Conservation (phyloP, 2,113 vertebrate species). For the Malurus melanocephalus region DNA sequence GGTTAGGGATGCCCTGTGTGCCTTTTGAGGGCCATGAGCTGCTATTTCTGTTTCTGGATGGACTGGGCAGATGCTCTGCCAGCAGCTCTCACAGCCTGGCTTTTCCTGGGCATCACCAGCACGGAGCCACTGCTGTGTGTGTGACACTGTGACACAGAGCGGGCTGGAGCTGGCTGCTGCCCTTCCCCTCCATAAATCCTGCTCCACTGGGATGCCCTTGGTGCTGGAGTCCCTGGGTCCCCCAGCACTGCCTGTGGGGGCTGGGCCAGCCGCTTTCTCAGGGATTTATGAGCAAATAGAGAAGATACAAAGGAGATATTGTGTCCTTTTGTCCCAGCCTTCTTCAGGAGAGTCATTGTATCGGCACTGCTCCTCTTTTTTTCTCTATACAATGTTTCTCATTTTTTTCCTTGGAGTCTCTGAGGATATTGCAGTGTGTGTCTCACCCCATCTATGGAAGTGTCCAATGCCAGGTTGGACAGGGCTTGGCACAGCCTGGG, state of each 20-base stretch:
- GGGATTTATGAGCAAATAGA: not conserved
- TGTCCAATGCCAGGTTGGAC: not conserved
- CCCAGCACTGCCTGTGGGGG: rapidly evolving
- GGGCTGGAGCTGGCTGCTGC: not conserved
- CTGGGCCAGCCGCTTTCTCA: not conserved
- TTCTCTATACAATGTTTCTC: not conserved
- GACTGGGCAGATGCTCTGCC: not conserved
- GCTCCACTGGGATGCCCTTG: not conserved
- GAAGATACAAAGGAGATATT: not conserved
- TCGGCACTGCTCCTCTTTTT: not conserved
- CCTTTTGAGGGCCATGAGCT: not conserved
- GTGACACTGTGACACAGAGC: too few relatives aligned
- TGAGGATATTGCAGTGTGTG: not conserved
- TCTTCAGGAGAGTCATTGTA: not conserved
- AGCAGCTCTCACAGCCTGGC: not conserved
- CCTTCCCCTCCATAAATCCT: not conserved
- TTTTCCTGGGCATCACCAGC: not conserved
- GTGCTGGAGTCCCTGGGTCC: not conserved
- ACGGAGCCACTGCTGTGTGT: not conserved
- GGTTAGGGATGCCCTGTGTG: not conserved
- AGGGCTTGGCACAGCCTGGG: not conserved
- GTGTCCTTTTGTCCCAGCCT: not conserved
- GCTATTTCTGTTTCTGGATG: rapidly evolving
- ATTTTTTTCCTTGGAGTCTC: not conserved
- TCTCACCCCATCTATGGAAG: not conserved